phyloP scores from a whole-genome alignment of 2,797 vertebrate species.

The Fistularia commersonii region DNA sequence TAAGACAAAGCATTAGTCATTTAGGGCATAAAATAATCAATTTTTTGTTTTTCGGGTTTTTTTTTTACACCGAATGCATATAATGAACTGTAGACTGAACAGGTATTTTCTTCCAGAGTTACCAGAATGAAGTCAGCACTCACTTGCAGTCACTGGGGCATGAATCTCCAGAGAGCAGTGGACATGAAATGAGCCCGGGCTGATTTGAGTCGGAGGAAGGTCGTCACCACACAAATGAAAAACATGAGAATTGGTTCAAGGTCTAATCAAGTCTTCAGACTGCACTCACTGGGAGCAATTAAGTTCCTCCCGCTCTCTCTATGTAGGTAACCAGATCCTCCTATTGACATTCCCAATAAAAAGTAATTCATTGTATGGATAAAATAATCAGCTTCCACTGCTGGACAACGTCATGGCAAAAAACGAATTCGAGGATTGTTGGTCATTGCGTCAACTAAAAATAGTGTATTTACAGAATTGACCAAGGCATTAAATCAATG shows the following conservation, averaged over 20 bases:
- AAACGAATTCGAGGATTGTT: slow-evolving; percentile 44
- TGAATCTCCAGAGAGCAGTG: slow-evolving; percentile 69
- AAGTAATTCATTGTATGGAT: slow-evolving; percentile 74
- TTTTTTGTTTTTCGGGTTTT: slow-evolving; percentile 1
- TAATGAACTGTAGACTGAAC: slow-evolving; percentile 48
- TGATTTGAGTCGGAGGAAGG: slow-evolving; percentile 76
- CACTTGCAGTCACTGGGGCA: slow-evolving; percentile 61
- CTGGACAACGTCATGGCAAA: slow-evolving; percentile 39
- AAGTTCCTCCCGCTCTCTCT: slow-evolving; percentile 68
- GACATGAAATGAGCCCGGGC: slow-evolving; percentile 66
- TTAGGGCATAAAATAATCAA: slow-evolving; percentile 19
- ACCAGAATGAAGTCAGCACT: slow-evolving; percentile 64
- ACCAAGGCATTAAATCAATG: slow-evolving; percentile 51
- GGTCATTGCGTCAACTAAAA: not conserved
- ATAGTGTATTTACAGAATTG: slow-evolving; percentile 39
- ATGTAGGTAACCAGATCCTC: slow-evolving; percentile 76
- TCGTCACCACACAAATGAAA: slow-evolving; percentile 80
- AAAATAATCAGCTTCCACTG: slow-evolving; percentile 62
- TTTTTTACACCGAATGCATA: slow-evolving; percentile 15
- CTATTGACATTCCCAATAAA: slow-evolving; percentile 78
- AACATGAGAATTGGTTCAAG: slow-evolving; percentile 80
- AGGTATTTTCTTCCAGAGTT: slow-evolving; percentile 39
- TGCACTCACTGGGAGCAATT: slow-evolving; percentile 79
- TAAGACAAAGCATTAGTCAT: not conserved
- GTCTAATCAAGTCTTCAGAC: slow-evolving; percentile 80